These are phyloP conservation scores for Dolichallabes microphthalmus DNA, from an alignment of 2,113 vertebrate genomes.

Conservation along the genomic window DNA sequence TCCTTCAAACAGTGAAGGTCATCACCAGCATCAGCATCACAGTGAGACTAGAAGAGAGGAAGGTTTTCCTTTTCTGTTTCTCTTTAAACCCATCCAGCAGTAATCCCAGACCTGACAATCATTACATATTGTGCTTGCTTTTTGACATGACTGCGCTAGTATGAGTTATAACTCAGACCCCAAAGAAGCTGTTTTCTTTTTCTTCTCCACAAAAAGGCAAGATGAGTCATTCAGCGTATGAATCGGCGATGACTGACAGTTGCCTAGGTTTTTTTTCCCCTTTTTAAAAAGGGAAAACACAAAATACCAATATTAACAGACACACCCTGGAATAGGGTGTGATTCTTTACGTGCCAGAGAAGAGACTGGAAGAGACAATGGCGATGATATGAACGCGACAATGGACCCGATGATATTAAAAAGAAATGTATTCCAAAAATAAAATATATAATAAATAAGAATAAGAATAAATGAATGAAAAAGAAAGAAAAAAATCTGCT, in stretches of 20 bases:
- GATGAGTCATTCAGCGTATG: background rate
- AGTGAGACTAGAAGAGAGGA: background rate
- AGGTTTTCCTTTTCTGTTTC: background rate
- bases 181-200: background rate
- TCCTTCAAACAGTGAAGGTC: background rate
- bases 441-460: no score
- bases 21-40: background rate
- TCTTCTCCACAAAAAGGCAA: background rate
- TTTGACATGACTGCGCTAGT: background rate
- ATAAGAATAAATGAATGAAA: no score
- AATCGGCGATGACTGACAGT: background rate
- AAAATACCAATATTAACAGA: background rate
- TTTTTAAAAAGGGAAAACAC: no score
- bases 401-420: no score
- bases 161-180: no score
- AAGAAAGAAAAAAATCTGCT: no score
- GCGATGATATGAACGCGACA: no score
- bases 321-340: background rate
- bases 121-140: background rate
- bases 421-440: no score
- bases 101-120: background rate
- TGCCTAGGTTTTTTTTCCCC: background rate
- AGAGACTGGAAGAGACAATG: no score
- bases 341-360: no score
- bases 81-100: background rate